These are phyloP conservation scores for Atta colombica DNA, from an alignment of 1,140 invertebrate genomes.

Conservation along the genomic window DNA sequence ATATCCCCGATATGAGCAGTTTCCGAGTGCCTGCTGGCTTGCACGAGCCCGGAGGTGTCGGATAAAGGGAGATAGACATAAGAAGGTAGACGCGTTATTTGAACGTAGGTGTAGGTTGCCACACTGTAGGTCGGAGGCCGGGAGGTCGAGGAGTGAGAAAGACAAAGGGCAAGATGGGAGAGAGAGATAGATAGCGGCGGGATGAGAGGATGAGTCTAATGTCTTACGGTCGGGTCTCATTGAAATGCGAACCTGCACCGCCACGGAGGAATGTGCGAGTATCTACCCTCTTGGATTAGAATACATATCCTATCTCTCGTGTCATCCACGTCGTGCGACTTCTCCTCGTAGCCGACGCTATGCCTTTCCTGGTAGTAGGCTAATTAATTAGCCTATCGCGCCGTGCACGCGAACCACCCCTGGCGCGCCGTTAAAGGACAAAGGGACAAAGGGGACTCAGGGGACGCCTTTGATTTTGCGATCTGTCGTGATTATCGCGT, in stretches of 20 bases:
- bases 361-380: slow-evolving; percentile 59
- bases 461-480: slow-evolving; percentile 64
- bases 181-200: slow-evolving; percentile 56
- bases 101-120: slow-evolving; percentile 42
- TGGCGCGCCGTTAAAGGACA: slow-evolving; percentile 60
- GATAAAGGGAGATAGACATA: slow-evolving; percentile 65
- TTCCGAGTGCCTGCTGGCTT: slow-evolving; percentile 63
- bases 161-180: slow-evolving; percentile 47
- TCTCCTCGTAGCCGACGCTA: slow-evolving; percentile 57
- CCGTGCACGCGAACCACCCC: slow-evolving; percentile 67
- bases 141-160: slow-evolving; percentile 41
- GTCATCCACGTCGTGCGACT: slow-evolving; percentile 72
- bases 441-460: slow-evolving; percentile 46
- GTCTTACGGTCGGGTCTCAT: slow-evolving; percentile 68
- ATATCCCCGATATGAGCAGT: slow-evolving; percentile 74
- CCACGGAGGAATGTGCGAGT: slow-evolving; percentile 59
- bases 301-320: slow-evolving; percentile 75
- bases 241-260: slow-evolving; percentile 71
- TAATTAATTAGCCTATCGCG: slow-evolving; percentile 76
- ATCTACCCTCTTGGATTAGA: slow-evolving; percentile 66
- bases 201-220: slow-evolving; percentile 53
- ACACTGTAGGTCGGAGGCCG: slow-evolving; percentile 45
- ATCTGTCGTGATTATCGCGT: slow-evolving; percentile 48
- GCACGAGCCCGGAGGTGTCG: slow-evolving; percentile 45
- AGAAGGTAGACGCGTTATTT: slow-evolving; percentile 43